Percentiles rank a stretch among this genome's conserved stretches.
These are phyloP conservation scores for Littorina saxatilis DNA, from an alignment of 1,140 invertebrate species.

Conservation along the genomic window DNA sequence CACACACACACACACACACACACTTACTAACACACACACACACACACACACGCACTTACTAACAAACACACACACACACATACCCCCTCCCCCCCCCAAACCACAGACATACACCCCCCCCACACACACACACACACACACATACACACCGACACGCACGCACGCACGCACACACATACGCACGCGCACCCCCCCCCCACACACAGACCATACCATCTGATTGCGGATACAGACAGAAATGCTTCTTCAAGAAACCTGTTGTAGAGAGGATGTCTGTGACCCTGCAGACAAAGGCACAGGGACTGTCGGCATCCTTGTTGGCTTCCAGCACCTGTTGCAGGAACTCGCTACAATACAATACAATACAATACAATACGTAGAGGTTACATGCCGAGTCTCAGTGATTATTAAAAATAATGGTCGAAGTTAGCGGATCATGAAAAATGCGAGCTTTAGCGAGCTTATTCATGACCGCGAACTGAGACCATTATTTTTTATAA, in stretches of 20 bases:
- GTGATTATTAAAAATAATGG: no score
- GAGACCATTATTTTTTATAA: no score
- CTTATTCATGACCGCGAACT: no score
- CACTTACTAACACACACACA: neutral
- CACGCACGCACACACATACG: neutral
- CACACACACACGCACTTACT: neutral
- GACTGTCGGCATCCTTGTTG: constrained; percentile 13
- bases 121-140: constrained; percentile 23
- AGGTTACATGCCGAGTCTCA: no score
- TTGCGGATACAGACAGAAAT: constrained; percentile 1
- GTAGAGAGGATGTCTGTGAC: constrained; percentile 19
- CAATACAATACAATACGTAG: no score
- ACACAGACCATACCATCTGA: no score
- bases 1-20: constrained; percentile 4
- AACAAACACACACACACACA: neutral
- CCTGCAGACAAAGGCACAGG: constrained; percentile 17
- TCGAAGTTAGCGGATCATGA: no score
- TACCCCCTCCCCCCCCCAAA: neutral
- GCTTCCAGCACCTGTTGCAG: constrained; percentile 14
- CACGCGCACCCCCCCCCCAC: neutral
- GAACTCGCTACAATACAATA: no score
- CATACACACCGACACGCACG: neutral
- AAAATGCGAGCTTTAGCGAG: no score
- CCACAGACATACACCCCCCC: constrained; percentile 15
- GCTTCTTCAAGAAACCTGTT: neutral